Percentiles rank a stretch among this genome's conserved stretches.
These are phyloP conservation scores for Rhyacichthys aspro DNA, from an alignment of 2,797 vertebrate genomes.

Conservation along the genomic window DNA sequence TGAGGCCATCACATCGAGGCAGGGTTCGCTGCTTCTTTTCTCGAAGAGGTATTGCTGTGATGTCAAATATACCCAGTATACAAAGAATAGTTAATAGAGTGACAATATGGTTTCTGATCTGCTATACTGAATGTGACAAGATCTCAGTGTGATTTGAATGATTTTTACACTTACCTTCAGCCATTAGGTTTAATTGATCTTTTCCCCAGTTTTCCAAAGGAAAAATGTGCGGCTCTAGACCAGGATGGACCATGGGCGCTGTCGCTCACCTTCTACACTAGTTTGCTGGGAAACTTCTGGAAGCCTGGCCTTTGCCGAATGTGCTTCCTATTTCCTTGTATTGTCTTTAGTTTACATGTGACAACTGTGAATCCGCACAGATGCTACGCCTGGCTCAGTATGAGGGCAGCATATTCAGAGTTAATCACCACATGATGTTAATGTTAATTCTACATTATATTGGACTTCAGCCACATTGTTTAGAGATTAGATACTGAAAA, in stretches of 20 bases:
- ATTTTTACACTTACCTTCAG: constrained; percentile 69
- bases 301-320: constrained; percentile 24
- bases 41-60: constrained; percentile 67
- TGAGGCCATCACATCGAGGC: constrained; percentile 68
- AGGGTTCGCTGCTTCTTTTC: constrained; percentile 72
- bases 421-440: not conserved
- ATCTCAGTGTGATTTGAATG: not conserved
- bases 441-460: not conserved
- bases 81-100: constrained; percentile 17
- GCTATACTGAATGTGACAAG: not conserved
- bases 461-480: too few relatives aligned
- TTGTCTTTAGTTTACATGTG: constrained; percentile 63
- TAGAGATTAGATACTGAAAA: too few relatives aligned
- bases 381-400: constrained; percentile 5
- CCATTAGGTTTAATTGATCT: constrained; percentile 50
- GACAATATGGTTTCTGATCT: not conserved
- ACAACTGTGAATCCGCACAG: constrained; percentile 26
- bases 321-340: constrained; percentile 76
- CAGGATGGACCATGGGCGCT: constrained; percentile 17
- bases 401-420: not conserved
- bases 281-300: constrained; percentile 59
- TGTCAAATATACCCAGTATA: constrained; percentile 23
- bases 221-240: constrained; percentile 28
- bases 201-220: constrained; percentile 28
- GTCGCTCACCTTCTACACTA: constrained; percentile 15